Conservation (phyloP, 35 echinoderm and acorn worm species). For the Nesometra sesokonis region DNA sequence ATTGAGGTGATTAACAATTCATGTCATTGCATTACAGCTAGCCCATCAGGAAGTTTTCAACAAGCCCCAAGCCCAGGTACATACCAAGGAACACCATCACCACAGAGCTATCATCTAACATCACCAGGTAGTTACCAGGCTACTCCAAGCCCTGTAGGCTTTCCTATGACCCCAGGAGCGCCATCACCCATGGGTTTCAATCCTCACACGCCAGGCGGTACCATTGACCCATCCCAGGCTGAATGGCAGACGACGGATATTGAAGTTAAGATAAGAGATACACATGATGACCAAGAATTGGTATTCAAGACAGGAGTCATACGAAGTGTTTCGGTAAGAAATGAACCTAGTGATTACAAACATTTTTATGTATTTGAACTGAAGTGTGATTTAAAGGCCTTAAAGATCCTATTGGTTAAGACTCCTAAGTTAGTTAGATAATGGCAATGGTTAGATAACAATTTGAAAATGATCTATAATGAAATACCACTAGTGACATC, state of each 20-base stretch:
- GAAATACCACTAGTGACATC: too few relatives aligned
- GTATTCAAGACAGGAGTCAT: constrained; percentile 80
- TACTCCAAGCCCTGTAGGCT: constrained; percentile 77
- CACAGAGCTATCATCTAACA: constrained; percentile 36
- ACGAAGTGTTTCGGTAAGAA: constrained; percentile 64
- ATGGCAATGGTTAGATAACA: too few relatives aligned
- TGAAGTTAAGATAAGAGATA: constrained; percentile 76
- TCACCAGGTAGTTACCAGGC: constrained; percentile 51
- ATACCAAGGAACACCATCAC: constrained; percentile 72
- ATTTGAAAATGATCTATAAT: too few relatives aligned
- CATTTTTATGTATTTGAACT: too few relatives aligned
- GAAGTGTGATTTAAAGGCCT: too few relatives aligned
- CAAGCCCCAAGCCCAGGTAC: constrained; percentile 79
- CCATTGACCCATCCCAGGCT: background rate
- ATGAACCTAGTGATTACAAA: too few relatives aligned
- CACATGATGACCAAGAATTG: constrained; percentile 55
- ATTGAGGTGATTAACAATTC: background rate
- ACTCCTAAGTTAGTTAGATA: too few relatives aligned
- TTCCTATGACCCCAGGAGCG: constrained; percentile 65
- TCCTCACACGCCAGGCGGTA: constrained; percentile 76
- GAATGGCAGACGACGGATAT: constrained; percentile 89
- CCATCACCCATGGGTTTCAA: constrained; percentile 87
- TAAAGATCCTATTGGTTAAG: too few relatives aligned
- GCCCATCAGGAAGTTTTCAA: constrained; percentile 66
- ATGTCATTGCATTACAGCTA: constrained; percentile 36